Conservation (phyloP, 1,140 invertebrate genomes). For the Eciton burchellii region DNA sequence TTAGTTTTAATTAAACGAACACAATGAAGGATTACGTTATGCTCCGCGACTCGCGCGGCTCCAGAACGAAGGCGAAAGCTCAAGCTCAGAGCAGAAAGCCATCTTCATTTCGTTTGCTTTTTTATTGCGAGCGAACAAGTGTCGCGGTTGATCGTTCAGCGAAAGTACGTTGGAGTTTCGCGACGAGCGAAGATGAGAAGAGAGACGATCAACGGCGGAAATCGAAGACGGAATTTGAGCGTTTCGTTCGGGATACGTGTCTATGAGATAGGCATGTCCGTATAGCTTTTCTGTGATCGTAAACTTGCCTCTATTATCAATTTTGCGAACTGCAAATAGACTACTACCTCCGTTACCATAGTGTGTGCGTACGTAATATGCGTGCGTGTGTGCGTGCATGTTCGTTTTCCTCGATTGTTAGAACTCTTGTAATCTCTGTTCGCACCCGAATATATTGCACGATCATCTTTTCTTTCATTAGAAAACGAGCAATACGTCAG, state of each 20-base stretch:
- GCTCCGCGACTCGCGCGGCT: neutral
- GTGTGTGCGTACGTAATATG: conserved; percentile 46
- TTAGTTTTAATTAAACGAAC: too few species aligned
- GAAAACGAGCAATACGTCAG: neutral
- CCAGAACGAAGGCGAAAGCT: neutral
- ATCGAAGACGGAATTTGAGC: neutral
- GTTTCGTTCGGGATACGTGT: conserved; percentile 16
- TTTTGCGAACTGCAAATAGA: conserved; percentile 66
- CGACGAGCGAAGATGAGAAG: neutral
- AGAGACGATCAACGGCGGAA: neutral
- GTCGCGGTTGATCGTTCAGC: too few species aligned
- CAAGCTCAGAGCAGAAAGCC: too few species aligned
- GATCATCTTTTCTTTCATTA: neutral
- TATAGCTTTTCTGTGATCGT: conserved; percentile 79
- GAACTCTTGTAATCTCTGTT: conserved; percentile 22
- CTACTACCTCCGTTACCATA: conserved; percentile 65
- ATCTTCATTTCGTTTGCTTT: neutral
- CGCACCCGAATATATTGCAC: neutral
- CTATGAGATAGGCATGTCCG: conserved; percentile 34
- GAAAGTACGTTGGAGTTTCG: neutral
- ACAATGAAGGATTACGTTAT: neutral
- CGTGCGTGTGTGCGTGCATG: conserved; percentile 47
- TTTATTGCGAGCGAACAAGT: too few species aligned
- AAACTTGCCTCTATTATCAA: conserved; percentile 71
- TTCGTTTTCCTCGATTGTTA: conserved; percentile 26